A percentile compares a stretch with the other conserved stretches of the same genome.
phyloP scores from a whole-genome alignment of 2,797 vertebrate species.

The Propithecus perrieri region DNA sequence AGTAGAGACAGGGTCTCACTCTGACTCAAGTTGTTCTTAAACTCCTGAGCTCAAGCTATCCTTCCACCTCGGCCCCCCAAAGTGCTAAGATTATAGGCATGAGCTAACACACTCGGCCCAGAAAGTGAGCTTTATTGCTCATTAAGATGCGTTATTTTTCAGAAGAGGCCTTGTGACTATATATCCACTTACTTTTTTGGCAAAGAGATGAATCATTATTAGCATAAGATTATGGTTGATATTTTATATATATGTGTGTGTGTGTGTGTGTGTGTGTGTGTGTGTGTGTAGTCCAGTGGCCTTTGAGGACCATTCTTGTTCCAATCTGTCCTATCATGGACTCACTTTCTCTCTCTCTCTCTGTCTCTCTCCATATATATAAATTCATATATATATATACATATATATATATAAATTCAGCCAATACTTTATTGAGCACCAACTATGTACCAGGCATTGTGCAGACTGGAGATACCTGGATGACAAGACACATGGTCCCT shows the following conservation, averaged over 20 bases:
- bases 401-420: not conserved
- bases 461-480: not conserved
- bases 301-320: not conserved
- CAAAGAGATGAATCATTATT: not conserved
- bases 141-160: not conserved
- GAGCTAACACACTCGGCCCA: no score
- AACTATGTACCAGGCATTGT: not conserved
- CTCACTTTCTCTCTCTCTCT: not conserved
- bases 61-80: no score
- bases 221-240: no score
- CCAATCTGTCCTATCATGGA: not conserved
- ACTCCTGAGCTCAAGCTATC: no score
- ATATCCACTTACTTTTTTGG: not conserved
- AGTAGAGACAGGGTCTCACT: no score
- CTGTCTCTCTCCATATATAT: no score
- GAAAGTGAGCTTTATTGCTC: not conserved
- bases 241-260: not conserved
- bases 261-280: fast-evolving
- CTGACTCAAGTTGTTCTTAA: no score
- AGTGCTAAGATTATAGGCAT: no score
- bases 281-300: no score
- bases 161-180: not conserved
- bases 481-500: not conserved
- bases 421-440: not conserved
- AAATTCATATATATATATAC: not conserved